phyloP scores from a whole-genome alignment of 2,888 invertebrate species.

The Empis livida region DNA sequence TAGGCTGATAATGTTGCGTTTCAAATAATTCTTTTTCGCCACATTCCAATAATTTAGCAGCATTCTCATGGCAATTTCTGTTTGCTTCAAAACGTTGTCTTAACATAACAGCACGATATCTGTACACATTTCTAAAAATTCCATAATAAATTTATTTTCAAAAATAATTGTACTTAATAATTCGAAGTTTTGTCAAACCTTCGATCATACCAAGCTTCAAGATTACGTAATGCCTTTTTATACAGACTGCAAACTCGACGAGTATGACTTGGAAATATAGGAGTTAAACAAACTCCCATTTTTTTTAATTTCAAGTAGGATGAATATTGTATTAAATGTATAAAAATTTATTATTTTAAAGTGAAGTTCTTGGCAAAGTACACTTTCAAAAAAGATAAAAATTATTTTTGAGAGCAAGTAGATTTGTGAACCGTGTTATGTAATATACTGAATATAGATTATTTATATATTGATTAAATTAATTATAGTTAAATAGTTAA shows the following conservation, averaged over 20 bases:
- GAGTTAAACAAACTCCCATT: no score
- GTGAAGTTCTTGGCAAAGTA: no score
- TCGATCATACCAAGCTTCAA: slow-evolving; percentile 48
- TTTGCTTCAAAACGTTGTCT: slow-evolving; percentile 77
- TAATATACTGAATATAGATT: no score
- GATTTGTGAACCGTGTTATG: no score
- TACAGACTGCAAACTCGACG: slow-evolving; percentile 67
- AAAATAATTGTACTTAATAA: not conserved
- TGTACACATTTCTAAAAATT: slow-evolving; percentile 52
- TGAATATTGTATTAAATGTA: no score
- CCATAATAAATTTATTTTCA: not conserved
- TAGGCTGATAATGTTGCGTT: slow-evolving; percentile 60
- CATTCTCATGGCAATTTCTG: slow-evolving; percentile 57
- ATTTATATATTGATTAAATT: no score
- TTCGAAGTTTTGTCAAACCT: slow-evolving; percentile 39
- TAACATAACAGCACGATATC: slow-evolving; percentile 67
- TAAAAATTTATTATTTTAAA: no score
- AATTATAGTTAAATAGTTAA: no score
- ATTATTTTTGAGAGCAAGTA: no score
- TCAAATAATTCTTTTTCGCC: slow-evolving; percentile 68
- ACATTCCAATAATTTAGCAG: slow-evolving; percentile 52
- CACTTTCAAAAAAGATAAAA: no score
- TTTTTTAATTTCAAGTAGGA: no score
- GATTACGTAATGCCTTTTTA: slow-evolving; percentile 55
- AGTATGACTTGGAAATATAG: slow-evolving; percentile 40